phyloP scores from a whole-genome alignment of 2,888 invertebrate species.

The Pelosia muscerda region DNA sequence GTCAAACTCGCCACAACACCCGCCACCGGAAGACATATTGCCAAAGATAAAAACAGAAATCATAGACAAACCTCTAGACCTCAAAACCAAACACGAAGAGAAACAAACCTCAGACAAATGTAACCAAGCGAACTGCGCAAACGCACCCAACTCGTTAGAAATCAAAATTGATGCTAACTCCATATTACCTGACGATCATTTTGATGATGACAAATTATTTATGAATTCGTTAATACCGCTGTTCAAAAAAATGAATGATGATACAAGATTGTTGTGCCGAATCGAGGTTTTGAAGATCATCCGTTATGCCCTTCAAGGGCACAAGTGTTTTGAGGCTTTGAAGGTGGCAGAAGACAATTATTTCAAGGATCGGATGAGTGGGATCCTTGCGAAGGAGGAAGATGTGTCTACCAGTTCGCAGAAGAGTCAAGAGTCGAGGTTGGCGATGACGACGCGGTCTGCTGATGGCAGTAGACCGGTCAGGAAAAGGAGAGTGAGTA shows the following conservation, averaged over 20 bases:
- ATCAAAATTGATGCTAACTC: slow-evolving; percentile 79
- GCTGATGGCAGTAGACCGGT: slow-evolving; percentile 79
- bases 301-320: slow-evolving; percentile 74
- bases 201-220: slow-evolving; percentile 78
- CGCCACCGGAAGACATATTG: slow-evolving; percentile 69
- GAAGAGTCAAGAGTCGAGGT: slow-evolving; percentile 59
- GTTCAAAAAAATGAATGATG: slow-evolving; percentile 82
- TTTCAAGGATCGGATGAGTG: slow-evolving; percentile 66
- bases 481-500: slow-evolving; percentile 74
- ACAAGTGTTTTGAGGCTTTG: slow-evolving; percentile 74
- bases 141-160: slow-evolving; percentile 67
- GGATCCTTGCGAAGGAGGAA: slow-evolving; percentile 66
- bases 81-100: slow-evolving; percentile 72
- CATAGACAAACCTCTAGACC: slow-evolving; percentile 71
- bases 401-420: slow-evolving; percentile 42
- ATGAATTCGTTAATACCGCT: slow-evolving; percentile 80
- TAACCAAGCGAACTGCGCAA: slow-evolving; percentile 65
- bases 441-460: slow-evolving; percentile 79
- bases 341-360: slow-evolving; percentile 71
- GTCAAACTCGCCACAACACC: slow-evolving; percentile 79
- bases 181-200: slow-evolving; percentile 79
- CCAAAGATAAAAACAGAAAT: slow-evolving; percentile 71
- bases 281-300: slow-evolving; percentile 81
- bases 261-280: slow-evolving; percentile 74
- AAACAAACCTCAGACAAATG: slow-evolving; percentile 70